Percentiles rank a stretch among this genome's conserved stretches.
Evolutionary conservation across 2,888 invertebrate genomes (phyloP).

Genomic region (Embidobia sp.): DNA sequence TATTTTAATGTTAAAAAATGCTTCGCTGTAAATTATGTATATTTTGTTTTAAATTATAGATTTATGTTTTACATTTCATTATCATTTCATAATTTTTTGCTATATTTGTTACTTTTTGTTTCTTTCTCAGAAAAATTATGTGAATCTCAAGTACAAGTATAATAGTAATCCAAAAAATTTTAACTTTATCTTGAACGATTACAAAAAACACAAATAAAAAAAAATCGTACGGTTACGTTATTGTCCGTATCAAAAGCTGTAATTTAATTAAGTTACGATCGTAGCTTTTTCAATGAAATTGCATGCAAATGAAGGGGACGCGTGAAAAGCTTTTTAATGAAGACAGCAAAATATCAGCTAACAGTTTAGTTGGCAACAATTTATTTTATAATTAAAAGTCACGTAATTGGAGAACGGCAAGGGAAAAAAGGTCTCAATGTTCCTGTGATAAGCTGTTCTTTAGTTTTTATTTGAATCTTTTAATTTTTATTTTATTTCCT

Average conservation of each 20-base stretch:
- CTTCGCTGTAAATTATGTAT: no score
- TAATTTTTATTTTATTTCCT: slow-evolving; percentile 14
- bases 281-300: neutral
- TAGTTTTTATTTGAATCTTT: neutral
- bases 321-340: slow-evolving; percentile 11
- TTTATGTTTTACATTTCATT: no score
- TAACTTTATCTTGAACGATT: no score
- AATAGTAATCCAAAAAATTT: no score
- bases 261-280: slow-evolving; percentile 20
- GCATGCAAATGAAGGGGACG: neutral
- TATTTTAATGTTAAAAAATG: no score
- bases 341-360: slow-evolving; percentile 5
- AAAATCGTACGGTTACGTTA: no score
- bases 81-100: no score
- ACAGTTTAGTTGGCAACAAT: slow-evolving; percentile 11
- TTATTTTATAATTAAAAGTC: slow-evolving; percentile 32
- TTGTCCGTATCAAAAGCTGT: slow-evolving; percentile 1
- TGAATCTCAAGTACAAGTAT: no score
- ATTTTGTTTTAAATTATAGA: no score
- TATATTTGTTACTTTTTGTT: no score
- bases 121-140: no score
- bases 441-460: slow-evolving; percentile 12
- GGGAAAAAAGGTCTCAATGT: slow-evolving; percentile 2
- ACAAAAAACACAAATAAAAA: no score
- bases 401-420: slow-evolving; percentile 11